phyloP scores from a whole-genome alignment of 2,113 vertebrate genomes.

The Mus musculus region GRCm39 chr14:96396501-96397000 shows the following conservation, averaged over 20 bases:
- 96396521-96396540: background rate
- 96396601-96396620: background rate
- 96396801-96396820: background rate
- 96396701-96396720: background rate
- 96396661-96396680: background rate
- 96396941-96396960: background rate
- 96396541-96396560: background rate
- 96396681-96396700: background rate
- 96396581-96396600: background rate
- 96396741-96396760: background rate
- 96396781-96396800: background rate
- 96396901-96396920: too few species aligned
- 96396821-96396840: background rate
- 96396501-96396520: background rate
- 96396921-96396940: background rate
- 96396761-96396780: background rate
- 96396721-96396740: background rate
- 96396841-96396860: background rate
- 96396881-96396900: background rate
- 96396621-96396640: background rate
- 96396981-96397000: background rate
- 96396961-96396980: background rate
- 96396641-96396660: background rate
- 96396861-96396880: background rate
- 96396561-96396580: background rate